phyloP scores from a whole-genome alignment of 1,140 invertebrate genomes.

The Ooceraea biroi region DNA sequence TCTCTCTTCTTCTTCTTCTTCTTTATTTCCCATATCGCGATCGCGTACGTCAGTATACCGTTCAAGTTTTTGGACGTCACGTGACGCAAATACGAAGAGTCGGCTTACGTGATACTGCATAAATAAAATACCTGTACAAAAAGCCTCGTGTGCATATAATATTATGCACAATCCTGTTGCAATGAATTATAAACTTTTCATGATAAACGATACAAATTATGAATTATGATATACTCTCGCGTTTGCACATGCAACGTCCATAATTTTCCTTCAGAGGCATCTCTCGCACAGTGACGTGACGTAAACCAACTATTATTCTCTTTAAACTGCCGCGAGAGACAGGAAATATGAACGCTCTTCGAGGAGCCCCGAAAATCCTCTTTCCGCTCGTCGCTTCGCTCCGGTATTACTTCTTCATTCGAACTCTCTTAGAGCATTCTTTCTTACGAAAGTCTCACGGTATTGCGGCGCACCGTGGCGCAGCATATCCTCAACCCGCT shows the following conservation, averaged over 20 bases:
- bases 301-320: slow-evolving; percentile 37
- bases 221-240: background rate
- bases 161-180: background rate
- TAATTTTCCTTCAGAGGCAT: background rate
- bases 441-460: slow-evolving; percentile 5
- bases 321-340: slow-evolving; percentile 14
- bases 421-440: slow-evolving; percentile 49
- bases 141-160: too few species aligned
- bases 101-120: background rate
- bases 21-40: slow-evolving; percentile 11
- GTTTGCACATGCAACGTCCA: background rate
- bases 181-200: background rate
- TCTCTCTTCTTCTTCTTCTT: background rate
- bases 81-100: slow-evolving; percentile 21
- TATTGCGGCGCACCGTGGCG: background rate
- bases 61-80: slow-evolving; percentile 17
- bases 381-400: slow-evolving; percentile 21
- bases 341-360: slow-evolving; percentile 44
- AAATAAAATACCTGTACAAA: background rate
- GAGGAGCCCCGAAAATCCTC: slow-evolving; percentile 20
- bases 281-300: background rate
- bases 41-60: background rate
- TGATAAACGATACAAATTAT: background rate
- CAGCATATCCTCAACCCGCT: slow-evolving; percentile 31
- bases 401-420: slow-evolving; percentile 50